Conservation (phyloP, 2,797 vertebrate species). For the Pseudocheirus occidentalis region DNA sequence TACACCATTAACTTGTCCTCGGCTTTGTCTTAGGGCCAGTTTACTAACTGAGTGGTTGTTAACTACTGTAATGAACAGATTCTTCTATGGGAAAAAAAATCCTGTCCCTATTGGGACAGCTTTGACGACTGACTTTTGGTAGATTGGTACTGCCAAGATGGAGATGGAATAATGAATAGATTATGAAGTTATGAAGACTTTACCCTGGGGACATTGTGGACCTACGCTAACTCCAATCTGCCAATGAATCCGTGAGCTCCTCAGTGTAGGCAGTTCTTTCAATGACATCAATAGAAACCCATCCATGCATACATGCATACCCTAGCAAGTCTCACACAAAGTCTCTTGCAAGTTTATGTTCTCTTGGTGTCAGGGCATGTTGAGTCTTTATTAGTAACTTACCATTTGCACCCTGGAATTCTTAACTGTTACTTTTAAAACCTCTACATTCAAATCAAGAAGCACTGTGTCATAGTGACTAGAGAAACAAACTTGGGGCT, state of each 20-base stretch:
- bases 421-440: conserved; percentile 57
- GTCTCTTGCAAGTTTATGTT: background rate
- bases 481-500: background rate
- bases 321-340: background rate
- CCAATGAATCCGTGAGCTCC: background rate
- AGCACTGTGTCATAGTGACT: background rate
- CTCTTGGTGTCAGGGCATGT: conserved; percentile 2
- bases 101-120: conserved; percentile 43
- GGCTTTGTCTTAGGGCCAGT: conserved; percentile 76
- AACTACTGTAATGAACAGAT: conserved; percentile 81
- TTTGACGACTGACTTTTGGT: conserved; percentile 51
- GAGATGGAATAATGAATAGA: conserved; percentile 55
- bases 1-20: conserved; percentile 82
- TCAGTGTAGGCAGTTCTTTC: background rate
- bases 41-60: conserved; percentile 81
- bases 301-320: background rate
- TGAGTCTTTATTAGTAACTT: conserved; percentile 52
- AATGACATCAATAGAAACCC: background rate
- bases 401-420: conserved; percentile 40
- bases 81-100: conserved; percentile 70
- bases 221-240: conserved; percentile 40
- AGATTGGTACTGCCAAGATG: conserved; percentile 47
- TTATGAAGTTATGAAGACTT: conserved; percentile 66
- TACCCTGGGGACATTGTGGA: conserved; percentile 8
- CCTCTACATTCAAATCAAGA: background rate